Base-by-base conservation (phyloP, 2,113 vertebrate species). In the Cryptomyrus ogoouensis region DNA sequence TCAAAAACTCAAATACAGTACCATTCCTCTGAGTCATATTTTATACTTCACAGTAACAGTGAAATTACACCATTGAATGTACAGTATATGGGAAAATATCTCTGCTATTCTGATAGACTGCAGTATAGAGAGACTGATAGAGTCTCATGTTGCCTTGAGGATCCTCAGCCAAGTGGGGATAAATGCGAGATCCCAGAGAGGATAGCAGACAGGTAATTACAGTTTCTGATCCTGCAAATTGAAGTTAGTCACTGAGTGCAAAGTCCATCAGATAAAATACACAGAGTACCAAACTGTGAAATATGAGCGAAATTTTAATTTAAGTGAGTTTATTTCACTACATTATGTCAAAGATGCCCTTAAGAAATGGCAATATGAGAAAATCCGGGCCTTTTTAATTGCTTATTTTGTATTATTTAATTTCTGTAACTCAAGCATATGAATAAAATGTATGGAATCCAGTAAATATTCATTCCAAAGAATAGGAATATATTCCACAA, bases 211-310 rank as follows among this genome's bases (percentile, higher is more conserved):
- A 90, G 35, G 49, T 92, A 91, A 91, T 91, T 91, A 91, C 89
- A 91, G 90, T 90, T 91, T 91, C 90, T 91, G 92, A 91, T 90
- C 91, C 89, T 90, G 89, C 87, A 91, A 92, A 90, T 90, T 93
- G 91, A 91, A 90, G 77, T 62, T 74, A 49, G 89, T 83, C 88
- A 90, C 89, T 47, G 83, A 80, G 53, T 85, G 46, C 74, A 89
- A 39, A 88, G 80, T 88, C 74, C 52, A 90, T 88, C 87, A 83
- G 53, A 88, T 90, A 83, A 89, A 89, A 83, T 35, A 58, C 1
- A 44, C 42, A 50, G 24, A 84, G 47, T 70, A 91, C 88, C 90
- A 90, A 53, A 85, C 77, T 91, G 53, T 90, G 89, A 91, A 91
- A 91, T 80, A 87, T 39, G 47, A 53, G 70, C 9, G n/a, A 49